Evolutionary conservation across 2,797 vertebrate genomes (phyloP).

Genomic region (Danio albolineatus): DNA sequence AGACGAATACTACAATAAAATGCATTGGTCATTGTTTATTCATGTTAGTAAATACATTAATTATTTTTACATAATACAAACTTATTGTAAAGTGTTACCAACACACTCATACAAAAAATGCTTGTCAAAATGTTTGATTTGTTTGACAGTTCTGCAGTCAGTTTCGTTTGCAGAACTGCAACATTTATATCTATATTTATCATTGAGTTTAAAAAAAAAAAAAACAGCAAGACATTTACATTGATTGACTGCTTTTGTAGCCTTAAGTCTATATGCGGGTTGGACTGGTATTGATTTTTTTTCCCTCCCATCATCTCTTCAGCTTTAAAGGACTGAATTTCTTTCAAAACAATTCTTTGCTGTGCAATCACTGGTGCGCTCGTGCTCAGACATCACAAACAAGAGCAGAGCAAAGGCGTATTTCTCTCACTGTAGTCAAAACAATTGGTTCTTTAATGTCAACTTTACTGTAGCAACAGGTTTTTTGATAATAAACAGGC

Average conservation of each 20-base stretch:
- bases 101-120: neutral
- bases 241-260: constrained; percentile 18
- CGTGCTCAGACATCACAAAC: neutral
- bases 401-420: neutral
- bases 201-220: neutral
- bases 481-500: neutral
- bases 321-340: constrained; percentile 3
- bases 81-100: too few species aligned
- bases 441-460: neutral
- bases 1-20: too few species aligned
- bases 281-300: constrained; percentile 18
- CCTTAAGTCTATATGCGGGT: neutral
- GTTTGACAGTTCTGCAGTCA: neutral
- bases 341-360: neutral
- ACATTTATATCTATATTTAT: neutral
- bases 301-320: neutral
- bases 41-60: too few species aligned
- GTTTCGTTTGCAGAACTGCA: neutral
- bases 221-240: neutral
- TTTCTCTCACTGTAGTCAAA: neutral
- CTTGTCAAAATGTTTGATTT: neutral
- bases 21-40: too few species aligned
- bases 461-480: neutral
- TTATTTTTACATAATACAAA: too few species aligned
- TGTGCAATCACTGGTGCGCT: neutral